These are phyloP conservation scores for Microplitis demolitor DNA, from an alignment of 1,140 invertebrate species.

Conservation along the genomic window DNA sequence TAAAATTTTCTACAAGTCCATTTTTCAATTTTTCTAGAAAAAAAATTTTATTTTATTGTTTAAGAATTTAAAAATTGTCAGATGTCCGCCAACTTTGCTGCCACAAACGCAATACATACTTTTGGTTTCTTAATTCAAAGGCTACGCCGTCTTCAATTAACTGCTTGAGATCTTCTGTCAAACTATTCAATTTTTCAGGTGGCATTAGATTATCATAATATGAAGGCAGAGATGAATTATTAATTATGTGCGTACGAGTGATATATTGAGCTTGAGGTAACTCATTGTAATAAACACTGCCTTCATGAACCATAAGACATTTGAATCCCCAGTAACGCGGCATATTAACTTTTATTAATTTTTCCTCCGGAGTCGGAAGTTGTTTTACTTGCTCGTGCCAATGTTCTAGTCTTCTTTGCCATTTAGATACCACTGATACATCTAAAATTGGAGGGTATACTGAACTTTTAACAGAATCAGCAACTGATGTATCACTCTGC, in stretches of 20 bases:
- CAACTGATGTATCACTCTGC: constrained; percentile 25
- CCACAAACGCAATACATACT: constrained; percentile 53
- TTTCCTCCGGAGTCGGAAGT: constrained; percentile 78
- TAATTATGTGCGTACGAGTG: constrained; percentile 71
- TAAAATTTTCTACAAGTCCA: too few species aligned
- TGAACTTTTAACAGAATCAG: constrained; percentile 55
- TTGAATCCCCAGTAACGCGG: constrained; percentile 79
- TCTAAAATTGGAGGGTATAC: constrained; percentile 71
- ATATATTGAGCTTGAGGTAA: constrained; percentile 71
- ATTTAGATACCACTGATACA: constrained; percentile 53
- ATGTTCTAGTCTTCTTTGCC: constrained; percentile 52
- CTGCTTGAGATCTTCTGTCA: constrained; percentile 60
- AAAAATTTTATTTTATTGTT: too few species aligned
- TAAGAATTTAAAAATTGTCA: too few species aligned
- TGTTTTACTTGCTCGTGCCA: constrained; percentile 67
- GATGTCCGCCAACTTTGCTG: too few species aligned
- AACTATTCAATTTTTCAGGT: constrained; percentile 50
- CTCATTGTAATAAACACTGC: constrained; percentile 69
- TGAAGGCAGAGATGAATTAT: constrained; percentile 62
- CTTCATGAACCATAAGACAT: constrained; percentile 67
- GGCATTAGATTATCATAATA: constrained; percentile 60
- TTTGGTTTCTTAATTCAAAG: constrained; percentile 64
- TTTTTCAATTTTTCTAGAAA: too few species aligned
- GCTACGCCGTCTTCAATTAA: constrained; percentile 66
- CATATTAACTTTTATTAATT: constrained; percentile 80